phyloP scores from a whole-genome alignment of 2,113 vertebrate genomes.

The Myanophis thanlyinensis region DNA sequence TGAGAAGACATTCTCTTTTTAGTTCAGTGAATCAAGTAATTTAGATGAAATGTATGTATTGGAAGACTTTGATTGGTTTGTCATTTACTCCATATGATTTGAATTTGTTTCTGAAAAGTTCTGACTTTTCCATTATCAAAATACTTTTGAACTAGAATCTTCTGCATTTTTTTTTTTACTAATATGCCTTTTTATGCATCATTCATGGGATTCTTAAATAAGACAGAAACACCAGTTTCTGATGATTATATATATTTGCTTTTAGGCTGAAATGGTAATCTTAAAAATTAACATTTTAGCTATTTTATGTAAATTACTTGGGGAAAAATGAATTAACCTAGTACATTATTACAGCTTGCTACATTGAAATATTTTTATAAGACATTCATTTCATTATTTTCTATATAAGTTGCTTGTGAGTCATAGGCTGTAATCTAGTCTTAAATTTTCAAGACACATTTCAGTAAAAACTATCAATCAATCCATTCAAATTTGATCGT shows the following conservation, averaged over 20 bases:
- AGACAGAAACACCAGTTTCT: neutral
- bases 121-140: neutral
- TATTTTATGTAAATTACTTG: slow-evolving; percentile 23
- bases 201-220: slow-evolving; percentile 10
- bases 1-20: neutral
- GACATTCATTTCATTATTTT: neutral
- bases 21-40: slow-evolving; percentile 3
- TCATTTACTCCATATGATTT: slow-evolving; percentile 5
- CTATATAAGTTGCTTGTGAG: neutral
- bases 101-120: slow-evolving; percentile 6
- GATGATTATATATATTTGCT: neutral
- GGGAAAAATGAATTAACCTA: slow-evolving; percentile 24
- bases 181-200: neutral
- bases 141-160: neutral
- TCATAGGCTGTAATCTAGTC: neutral
- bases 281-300: slow-evolving; percentile 18
- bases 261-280: slow-evolving; percentile 11
- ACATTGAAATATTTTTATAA: slow-evolving; percentile 10
- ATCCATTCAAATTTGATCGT: neutral
- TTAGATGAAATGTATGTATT: slow-evolving; percentile 7
- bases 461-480: neutral
- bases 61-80: neutral
- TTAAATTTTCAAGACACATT: neutral
- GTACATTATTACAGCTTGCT: slow-evolving; percentile 23
- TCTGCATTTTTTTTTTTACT: slow-evolving; percentile 1